Percentiles rank a stretch among this genome's conserved stretches.
These are phyloP conservation scores for Ptychoptera albimana DNA, from an alignment of 2,888 invertebrate species.

Conservation along the genomic window DNA sequence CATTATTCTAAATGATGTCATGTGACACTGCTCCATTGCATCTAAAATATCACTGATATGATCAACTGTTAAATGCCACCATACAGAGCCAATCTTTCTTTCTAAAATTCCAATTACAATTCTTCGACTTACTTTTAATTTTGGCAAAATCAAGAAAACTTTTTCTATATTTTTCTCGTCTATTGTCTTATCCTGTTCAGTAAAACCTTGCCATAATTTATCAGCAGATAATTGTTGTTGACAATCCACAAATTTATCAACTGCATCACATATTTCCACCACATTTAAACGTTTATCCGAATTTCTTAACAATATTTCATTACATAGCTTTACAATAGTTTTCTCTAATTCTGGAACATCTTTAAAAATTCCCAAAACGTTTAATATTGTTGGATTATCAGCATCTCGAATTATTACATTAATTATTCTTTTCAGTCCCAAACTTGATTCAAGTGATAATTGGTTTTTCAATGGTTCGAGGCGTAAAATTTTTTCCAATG, in stretches of 20 bases:
- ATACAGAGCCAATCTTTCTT: constrained; percentile 37
- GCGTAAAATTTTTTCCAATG: constrained; percentile 30
- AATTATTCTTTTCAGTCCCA: constrained; percentile 19
- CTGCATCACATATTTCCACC: constrained; percentile 40
- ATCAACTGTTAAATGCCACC: constrained; percentile 36
- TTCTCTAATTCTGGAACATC: constrained; percentile 17
- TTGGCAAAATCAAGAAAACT: constrained; percentile 39
- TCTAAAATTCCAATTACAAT: constrained; percentile 41
- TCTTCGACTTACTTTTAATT: constrained; percentile 40
- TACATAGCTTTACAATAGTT: constrained; percentile 34
- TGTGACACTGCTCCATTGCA: constrained; percentile 29
- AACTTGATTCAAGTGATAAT: constrained; percentile 8
- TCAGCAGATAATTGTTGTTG: constrained; percentile 39
- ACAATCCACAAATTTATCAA: constrained; percentile 25
- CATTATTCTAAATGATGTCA: constrained; percentile 29
- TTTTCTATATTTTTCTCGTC: constrained; percentile 38
- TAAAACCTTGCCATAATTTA: constrained; percentile 49
- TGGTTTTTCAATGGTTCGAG: constrained; percentile 22
- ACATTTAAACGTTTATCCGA: constrained; percentile 41
- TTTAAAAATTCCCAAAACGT: constrained; percentile 26
- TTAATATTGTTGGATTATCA: constrained; percentile 27
- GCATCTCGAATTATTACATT: constrained; percentile 29
- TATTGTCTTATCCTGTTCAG: constrained; percentile 39
- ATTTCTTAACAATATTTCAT: constrained; percentile 43
- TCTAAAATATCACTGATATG: constrained; percentile 35